phyloP scores from a whole-genome alignment of 2,888 invertebrate species.

The Campoplex nolae region DNA sequence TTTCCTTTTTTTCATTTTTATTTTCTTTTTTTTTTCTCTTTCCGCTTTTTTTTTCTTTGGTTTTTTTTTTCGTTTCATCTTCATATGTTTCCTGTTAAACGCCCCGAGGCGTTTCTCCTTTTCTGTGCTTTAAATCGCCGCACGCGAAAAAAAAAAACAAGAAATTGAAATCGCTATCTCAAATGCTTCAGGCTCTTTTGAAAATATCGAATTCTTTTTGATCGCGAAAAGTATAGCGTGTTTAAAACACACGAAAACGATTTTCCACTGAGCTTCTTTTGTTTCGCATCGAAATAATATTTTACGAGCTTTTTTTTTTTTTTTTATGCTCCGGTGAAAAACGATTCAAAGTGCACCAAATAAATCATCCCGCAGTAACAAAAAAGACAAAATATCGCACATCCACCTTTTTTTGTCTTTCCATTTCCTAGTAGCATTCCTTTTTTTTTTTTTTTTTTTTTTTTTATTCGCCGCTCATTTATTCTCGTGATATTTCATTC shows the following conservation, averaged over 20 bases:
- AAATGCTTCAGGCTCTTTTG: not conserved
- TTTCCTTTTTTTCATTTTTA: conserved; percentile 21
- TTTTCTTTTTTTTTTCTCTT: conserved; percentile 5
- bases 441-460: not conserved
- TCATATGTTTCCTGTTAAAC: conserved; percentile 21
- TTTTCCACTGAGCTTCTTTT: conserved; percentile 1
- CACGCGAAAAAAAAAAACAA: conserved; percentile 4
- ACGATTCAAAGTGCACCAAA: conserved; percentile 12
- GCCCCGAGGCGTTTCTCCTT: conserved; percentile 11
- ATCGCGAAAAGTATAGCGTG: not conserved
- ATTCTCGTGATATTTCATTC: conserved; percentile 18
- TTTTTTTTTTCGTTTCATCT: conserved; percentile 26
- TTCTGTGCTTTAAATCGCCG: conserved; percentile 14
- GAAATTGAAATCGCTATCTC: not conserved
- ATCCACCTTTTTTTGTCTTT: not conserved
- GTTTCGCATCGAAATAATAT: not conserved
- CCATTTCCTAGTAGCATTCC: not conserved
- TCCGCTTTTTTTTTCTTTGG: not conserved
- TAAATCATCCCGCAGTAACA: conserved; percentile 1
- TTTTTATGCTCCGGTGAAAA: not conserved
- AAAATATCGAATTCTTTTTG: conserved; percentile 2
- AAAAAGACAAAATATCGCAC: not conserved
- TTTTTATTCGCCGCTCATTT: conserved; percentile 5
- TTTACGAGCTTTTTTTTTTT: not conserved
- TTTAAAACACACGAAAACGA: not conserved